These are phyloP conservation scores for Raphicerus campestris DNA, from an alignment of 2,113 vertebrate genomes.

Conservation along the genomic window DNA sequence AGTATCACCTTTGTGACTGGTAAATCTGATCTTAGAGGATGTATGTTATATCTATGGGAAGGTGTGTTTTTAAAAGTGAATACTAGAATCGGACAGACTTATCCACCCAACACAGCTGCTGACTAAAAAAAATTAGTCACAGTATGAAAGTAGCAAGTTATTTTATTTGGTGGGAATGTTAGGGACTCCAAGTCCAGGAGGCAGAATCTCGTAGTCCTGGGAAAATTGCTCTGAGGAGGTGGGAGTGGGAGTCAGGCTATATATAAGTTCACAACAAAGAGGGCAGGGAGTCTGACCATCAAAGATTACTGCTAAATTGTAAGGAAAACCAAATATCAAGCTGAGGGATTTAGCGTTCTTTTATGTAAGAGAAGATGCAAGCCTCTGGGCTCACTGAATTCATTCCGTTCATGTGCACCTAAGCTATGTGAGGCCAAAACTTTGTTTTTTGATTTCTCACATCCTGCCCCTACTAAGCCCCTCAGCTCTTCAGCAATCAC, in stretches of 20 bases:
- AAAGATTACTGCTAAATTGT: neutral
- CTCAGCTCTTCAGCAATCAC: neutral
- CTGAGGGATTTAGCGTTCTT: neutral
- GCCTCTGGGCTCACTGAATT: neutral
- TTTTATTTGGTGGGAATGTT: neutral
- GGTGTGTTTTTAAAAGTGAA: neutral
- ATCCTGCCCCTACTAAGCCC: neutral
- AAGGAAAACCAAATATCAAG: neutral
- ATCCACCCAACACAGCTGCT: neutral
- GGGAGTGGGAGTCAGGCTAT: neutral
- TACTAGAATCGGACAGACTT: neutral
- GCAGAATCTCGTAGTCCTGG: neutral
- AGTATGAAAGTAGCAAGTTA: neutral
- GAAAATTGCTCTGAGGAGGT: neutral
- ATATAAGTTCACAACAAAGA: neutral
- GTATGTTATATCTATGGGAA: neutral
- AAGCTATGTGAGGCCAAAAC: neutral
- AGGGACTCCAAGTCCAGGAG: neutral
- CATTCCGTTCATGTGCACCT: neutral
- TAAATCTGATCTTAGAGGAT: neutral
- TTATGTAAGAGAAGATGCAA: neutral
- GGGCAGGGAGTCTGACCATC: neutral
- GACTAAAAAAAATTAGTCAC: neutral
- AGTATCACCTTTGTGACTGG: neutral
- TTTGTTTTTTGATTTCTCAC: neutral